phyloP scores from a whole-genome alignment of 92 coral and sea anemone genomes.

The Blastomussa wellsi region DNA sequence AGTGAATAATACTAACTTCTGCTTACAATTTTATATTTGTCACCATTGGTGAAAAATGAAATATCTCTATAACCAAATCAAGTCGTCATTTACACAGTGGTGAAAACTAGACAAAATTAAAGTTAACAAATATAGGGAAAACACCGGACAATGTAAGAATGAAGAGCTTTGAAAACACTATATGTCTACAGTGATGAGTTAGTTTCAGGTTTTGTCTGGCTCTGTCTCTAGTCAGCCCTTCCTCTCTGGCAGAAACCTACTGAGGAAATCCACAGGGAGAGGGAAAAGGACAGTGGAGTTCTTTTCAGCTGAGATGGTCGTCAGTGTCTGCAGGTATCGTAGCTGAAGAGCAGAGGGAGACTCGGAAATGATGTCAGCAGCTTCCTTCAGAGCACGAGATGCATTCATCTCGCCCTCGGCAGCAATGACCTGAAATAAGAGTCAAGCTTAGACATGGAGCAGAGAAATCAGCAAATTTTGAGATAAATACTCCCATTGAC shows the following conservation, averaged over 20 bases:
- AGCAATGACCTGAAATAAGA: conserved; percentile 72
- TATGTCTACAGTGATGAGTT: background rate
- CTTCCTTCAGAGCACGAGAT: conserved; percentile 88
- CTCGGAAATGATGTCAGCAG: conserved; percentile 85
- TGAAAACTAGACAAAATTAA: background rate
- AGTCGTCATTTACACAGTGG: background rate
- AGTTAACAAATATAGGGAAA: background rate
- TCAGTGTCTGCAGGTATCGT: conserved; percentile 86
- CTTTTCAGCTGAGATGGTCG: conserved; percentile 71
- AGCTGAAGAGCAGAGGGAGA: conserved; percentile 88
- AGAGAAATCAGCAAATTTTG: background rate
- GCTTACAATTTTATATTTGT: no score
- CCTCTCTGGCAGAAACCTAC: conserved; percentile 55
- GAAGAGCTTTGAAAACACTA: background rate
- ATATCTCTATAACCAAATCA: background rate
- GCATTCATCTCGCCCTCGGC: conserved; percentile 95
- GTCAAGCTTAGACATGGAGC: background rate
- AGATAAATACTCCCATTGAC: background rate
- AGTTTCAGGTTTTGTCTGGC: background rate
- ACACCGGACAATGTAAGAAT: background rate
- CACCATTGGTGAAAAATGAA: background rate
- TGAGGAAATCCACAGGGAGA: conserved; percentile 63
- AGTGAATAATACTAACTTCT: no score
- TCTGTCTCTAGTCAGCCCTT: conserved; percentile 7
- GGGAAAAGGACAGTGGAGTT: conserved; percentile 64